These are phyloP conservation scores for Calephelis virginiensis DNA, from an alignment of 1,140 invertebrate species.

Conservation along the genomic window DNA sequence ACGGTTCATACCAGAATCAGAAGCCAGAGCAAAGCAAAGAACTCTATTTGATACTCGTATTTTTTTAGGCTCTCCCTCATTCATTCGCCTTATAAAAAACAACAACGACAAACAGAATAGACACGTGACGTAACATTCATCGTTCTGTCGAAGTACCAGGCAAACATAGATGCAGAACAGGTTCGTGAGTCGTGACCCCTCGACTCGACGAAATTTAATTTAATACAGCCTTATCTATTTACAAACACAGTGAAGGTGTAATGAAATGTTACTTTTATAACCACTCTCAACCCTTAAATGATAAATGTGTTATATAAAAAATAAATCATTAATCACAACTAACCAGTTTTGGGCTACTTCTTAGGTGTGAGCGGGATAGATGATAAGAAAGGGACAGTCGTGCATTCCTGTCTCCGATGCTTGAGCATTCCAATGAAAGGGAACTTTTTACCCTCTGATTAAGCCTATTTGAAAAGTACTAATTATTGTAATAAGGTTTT, in stretches of 20 bases:
- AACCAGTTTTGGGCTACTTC: constrained; percentile 51
- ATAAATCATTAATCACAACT: constrained; percentile 64
- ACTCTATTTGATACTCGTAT: no score
- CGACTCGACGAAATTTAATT: not conserved
- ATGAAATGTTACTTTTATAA: constrained; percentile 50
- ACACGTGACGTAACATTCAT: constrained; percentile 41
- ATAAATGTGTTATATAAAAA: constrained; percentile 41
- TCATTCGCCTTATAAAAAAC: no score
- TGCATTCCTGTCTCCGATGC: constrained; percentile 53
- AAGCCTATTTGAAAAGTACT: constrained; percentile 49
- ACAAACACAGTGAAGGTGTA: constrained; percentile 21
- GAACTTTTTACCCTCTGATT: constrained; percentile 59
- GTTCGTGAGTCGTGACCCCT: not conserved
- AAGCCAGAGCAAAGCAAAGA: no score
- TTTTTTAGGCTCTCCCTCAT: no score
- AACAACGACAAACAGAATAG: not conserved
- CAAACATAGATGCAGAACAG: constrained; percentile 29
- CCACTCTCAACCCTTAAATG: constrained; percentile 38
- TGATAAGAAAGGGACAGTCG: constrained; percentile 53
- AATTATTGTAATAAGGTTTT: constrained; percentile 45
- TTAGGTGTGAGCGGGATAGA: constrained; percentile 41
- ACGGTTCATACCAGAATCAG: no score
- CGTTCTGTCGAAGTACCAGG: constrained; percentile 47
- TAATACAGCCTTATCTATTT: constrained; percentile 9
- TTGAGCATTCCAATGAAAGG: constrained; percentile 58